Percentiles rank a stretch among this genome's conserved stretches.
These are phyloP conservation scores for Eupithecia abbreviata DNA, from an alignment of 2,888 invertebrate species.

Conservation along the genomic window DNA sequence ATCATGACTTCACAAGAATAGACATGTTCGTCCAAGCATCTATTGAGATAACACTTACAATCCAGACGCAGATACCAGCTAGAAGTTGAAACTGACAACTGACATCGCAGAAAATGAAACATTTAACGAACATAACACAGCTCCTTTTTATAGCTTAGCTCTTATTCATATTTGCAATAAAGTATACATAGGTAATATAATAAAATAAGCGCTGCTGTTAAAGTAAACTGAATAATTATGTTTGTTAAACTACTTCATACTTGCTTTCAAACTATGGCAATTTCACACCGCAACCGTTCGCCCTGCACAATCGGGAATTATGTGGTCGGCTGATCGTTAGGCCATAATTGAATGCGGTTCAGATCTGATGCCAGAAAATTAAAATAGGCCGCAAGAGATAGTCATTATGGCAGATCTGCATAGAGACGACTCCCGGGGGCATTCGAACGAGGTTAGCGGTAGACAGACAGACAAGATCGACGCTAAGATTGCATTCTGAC, in stretches of 20 bases:
- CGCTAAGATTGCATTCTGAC: background rate
- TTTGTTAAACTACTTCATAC: conserved; percentile 22
- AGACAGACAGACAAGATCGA: conserved; percentile 4
- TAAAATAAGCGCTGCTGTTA: background rate
- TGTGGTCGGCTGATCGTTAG: conserved; percentile 28
- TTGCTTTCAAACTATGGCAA: conserved; percentile 31
- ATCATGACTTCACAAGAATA: too few relatives aligned
- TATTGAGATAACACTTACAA: too few relatives aligned
- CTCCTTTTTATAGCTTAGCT: too few relatives aligned
- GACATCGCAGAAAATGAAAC: too few relatives aligned
- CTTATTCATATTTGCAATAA: too few relatives aligned
- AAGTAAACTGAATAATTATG: background rate
- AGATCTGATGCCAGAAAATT: conserved; percentile 20
- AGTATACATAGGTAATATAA: too few relatives aligned
- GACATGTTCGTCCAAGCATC: too few relatives aligned
- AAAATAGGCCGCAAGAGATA: background rate
- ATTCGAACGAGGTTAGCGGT: conserved; percentile 4
- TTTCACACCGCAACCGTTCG: conserved; percentile 16
- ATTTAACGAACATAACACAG: too few relatives aligned
- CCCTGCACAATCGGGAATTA: conserved; percentile 33
- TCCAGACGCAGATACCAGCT: too few relatives aligned
- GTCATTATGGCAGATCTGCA: conserved; percentile 14
- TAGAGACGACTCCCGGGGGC: conserved; percentile 6
- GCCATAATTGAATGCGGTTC: conserved; percentile 34
- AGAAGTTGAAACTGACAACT: too few relatives aligned